Evolutionary conservation across 2,113 vertebrate genomes (phyloP).

Genomic region (Rhinogobius similis): DNA sequence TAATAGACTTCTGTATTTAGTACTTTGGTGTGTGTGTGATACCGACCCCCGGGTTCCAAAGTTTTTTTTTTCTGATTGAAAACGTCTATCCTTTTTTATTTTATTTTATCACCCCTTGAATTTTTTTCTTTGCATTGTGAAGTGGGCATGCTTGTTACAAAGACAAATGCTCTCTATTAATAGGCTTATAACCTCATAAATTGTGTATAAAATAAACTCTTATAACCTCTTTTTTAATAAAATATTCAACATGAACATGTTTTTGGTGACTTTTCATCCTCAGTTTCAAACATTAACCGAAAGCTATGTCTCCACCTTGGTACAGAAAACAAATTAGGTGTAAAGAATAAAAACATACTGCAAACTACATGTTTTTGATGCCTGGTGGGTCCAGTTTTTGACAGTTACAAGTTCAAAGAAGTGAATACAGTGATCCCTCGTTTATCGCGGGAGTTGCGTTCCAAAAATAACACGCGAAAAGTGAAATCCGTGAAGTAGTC

Average conservation of each 20-base stretch:
- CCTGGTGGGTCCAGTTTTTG: too few relatives aligned
- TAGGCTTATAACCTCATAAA: constrained; percentile 85
- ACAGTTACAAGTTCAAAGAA: too few relatives aligned
- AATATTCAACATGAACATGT: constrained; percentile 78
- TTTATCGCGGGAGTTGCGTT: too few relatives aligned
- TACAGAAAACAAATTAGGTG: too few relatives aligned
- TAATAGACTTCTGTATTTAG: constrained; percentile 71
- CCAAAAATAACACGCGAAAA: too few relatives aligned
- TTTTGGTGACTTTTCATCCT: constrained; percentile 1
- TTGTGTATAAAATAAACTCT: constrained; percentile 90
- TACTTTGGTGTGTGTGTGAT: constrained; percentile 76
- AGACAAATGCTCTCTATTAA: constrained; percentile 84
- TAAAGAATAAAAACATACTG: too few relatives aligned
- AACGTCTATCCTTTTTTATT: constrained; percentile 64
- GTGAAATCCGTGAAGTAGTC: too few relatives aligned
- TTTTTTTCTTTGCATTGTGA: constrained; percentile 76
- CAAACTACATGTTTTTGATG: too few relatives aligned
- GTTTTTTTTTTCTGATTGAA: constrained; percentile 32
- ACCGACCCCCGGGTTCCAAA: constrained; percentile 66
- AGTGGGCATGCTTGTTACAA: constrained; percentile 80
- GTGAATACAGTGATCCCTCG: too few relatives aligned
- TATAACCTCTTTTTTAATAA: constrained; percentile 90
- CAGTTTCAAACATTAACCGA: too few relatives aligned
- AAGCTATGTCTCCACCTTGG: too few relatives aligned
- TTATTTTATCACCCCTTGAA: constrained; percentile 58